These are phyloP conservation scores for Dascillus cervinus DNA, from an alignment of 2,888 invertebrate species.

Conservation along the genomic window DNA sequence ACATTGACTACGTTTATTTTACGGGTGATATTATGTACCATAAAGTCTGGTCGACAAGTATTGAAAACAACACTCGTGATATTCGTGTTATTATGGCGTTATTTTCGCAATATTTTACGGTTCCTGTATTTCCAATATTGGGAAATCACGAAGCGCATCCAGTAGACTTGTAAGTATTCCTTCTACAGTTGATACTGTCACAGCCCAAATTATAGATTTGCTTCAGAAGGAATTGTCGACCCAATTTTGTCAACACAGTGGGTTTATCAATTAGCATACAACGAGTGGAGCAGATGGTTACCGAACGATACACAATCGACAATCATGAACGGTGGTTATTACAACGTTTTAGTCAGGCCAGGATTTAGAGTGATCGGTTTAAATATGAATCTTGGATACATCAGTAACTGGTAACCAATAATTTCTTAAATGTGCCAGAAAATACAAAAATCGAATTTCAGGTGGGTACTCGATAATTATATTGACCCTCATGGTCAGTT, in stretches of 20 bases:
- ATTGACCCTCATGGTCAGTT: slow-evolving; percentile 65
- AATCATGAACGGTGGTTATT: slow-evolving; percentile 66
- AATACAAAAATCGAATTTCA: no score
- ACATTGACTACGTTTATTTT: slow-evolving; percentile 64
- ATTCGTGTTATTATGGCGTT: slow-evolving; percentile 45
- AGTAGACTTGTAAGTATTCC: slow-evolving; percentile 70
- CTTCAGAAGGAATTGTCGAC: slow-evolving; percentile 11
- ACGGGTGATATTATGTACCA: slow-evolving; percentile 86
- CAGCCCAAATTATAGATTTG: slow-evolving; percentile 34
- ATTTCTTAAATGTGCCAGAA: no score
- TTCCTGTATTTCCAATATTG: slow-evolving; percentile 52
- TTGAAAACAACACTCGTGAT: slow-evolving; percentile 52
- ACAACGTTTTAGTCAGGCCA: slow-evolving; percentile 56
- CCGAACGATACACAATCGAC: slow-evolving; percentile 53
- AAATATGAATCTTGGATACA: slow-evolving; percentile 75
- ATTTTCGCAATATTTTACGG: slow-evolving; percentile 42
- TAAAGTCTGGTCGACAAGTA: slow-evolving; percentile 78
- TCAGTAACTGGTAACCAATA: slow-evolving; percentile 64
- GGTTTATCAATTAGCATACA: slow-evolving; percentile 66
- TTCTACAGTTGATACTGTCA: no score
- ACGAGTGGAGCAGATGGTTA: slow-evolving; percentile 64
- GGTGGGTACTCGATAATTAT: slow-evolving; percentile 44
- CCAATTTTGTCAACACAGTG: slow-evolving; percentile 52
- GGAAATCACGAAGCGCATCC: slow-evolving; percentile 74
- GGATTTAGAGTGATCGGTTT: slow-evolving; percentile 70